Base-by-base conservation (phyloP, 2,113 vertebrate species). In the Puffinus mauretanicus region DNA sequence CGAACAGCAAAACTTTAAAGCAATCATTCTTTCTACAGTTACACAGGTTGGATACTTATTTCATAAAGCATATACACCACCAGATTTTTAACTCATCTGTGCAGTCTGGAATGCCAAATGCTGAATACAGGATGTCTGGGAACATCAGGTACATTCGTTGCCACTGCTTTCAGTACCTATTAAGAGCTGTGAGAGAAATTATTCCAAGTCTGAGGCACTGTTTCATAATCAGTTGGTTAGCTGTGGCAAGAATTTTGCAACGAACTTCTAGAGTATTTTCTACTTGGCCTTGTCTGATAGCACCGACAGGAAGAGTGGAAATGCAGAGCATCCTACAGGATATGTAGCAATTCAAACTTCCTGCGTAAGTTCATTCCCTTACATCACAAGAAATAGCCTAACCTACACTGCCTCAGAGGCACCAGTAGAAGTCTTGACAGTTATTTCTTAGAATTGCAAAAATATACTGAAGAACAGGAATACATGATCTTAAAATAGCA, bases 341-440 rank as follows among this genome's bases (percentile, higher is more conserved):
- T 89, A 90, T 49, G 77, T 13, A 76, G 83, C 60, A 94, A 94
- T 61, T 93, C 52, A 51, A 82, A 61, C 83, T 91, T 96, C 88
- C 88, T 76, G 76, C 22, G 61, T 22, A 67, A 86, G 13, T 73
- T 81, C 10, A 5, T 47, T 44, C 46, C 36, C 51, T 84, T 47
- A 30, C 9, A 58, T 29, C 46, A 83, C 58, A 70, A 57, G 32
- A 14, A 29, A 57, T 0, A 92, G 51, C 22, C 61, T 75, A 75
- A 65, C 49, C 27, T 40, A 64, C 13, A 9, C 16, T 52, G 55
- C 40, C 47, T 76, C 44, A 82, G 18, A 54, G 16, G 34, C 54
- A 91, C 22, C 36, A 86, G 46, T 16, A 77, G 25, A 76, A 85
- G 32, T 4, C 7, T 6, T 16, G 32, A 73, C 2, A 77, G 38